Evolutionary conservation across 2,113 vertebrate genomes (phyloP).

Genomic region (Albula goreensis): DNA sequence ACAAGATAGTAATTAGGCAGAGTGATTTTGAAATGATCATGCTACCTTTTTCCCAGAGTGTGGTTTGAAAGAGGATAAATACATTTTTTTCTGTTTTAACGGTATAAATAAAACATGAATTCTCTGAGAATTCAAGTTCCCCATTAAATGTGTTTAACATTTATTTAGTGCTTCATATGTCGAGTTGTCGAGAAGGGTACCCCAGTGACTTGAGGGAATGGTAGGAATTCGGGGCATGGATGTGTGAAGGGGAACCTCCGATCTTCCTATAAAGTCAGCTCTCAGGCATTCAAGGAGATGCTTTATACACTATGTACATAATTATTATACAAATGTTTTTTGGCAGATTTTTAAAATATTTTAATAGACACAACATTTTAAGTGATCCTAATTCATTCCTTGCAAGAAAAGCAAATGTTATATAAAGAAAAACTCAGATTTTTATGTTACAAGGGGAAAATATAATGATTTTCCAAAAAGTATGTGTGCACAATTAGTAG

Average conservation of each 20-base stretch:
- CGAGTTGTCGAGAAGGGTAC: background rate
- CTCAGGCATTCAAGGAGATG: background rate
- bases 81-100: background rate
- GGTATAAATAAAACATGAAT: slow-evolving; percentile 8
- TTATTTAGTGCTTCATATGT: background rate
- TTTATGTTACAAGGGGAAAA: too few species aligned
- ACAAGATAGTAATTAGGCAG: background rate
- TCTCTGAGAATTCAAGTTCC: background rate
- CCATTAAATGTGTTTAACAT: background rate
- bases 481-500: too few species aligned
- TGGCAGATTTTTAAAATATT: too few species aligned
- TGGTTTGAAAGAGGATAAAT: background rate
- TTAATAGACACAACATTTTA: too few species aligned
- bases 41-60: background rate
- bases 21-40: background rate
- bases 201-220: background rate
- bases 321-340: too few species aligned
- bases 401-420: too few species aligned
- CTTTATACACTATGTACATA: background rate
- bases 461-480: too few species aligned
- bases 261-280: background rate
- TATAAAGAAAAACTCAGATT: too few species aligned
- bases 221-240: background rate
- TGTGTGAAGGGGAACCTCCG: background rate
- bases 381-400: too few species aligned